Conservation (phyloP, 2,888 invertebrate species). For the Aethes cnicana region DNA sequence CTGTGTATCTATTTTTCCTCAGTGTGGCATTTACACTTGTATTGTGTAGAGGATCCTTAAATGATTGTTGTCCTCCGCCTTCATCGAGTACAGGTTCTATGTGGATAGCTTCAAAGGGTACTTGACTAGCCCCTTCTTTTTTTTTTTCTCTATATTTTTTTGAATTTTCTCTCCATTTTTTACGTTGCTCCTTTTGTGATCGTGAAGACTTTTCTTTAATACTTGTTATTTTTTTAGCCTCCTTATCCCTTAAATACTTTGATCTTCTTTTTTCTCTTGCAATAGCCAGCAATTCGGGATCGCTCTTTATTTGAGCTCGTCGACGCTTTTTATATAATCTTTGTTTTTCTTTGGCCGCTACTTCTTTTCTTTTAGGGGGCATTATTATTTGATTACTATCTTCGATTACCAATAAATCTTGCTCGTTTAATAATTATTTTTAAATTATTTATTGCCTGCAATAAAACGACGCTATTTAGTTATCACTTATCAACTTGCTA, state of each 20-base stretch:
- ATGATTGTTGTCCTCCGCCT: neutral
- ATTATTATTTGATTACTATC: too few relatives aligned
- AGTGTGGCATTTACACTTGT: neutral
- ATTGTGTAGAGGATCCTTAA: neutral
- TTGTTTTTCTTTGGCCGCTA: neutral
- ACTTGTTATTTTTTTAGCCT: neutral
- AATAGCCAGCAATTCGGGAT: neutral
- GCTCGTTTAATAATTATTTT: neutral
- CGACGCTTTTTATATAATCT: neutral
- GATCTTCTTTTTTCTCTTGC: neutral
- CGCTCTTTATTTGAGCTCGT: neutral
- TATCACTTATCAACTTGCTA: neutral
- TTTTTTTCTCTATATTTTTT: neutral
- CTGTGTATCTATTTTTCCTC: neutral
- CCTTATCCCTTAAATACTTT: neutral
- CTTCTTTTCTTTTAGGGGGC: neutral
- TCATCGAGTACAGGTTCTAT: neutral
- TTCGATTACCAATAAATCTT: neutral
- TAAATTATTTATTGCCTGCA: neutral
- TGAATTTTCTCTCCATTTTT: neutral
- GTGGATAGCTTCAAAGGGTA: neutral
- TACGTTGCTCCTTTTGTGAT: neutral
- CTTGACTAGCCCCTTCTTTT: neutral
- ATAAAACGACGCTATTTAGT: neutral
- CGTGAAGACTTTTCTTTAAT: neutral